Evolutionary conservation across 2,888 invertebrate genomes (phyloP), one percentile per base, ranked within the genome.

Genomic region (Oithona nana): DNA sequence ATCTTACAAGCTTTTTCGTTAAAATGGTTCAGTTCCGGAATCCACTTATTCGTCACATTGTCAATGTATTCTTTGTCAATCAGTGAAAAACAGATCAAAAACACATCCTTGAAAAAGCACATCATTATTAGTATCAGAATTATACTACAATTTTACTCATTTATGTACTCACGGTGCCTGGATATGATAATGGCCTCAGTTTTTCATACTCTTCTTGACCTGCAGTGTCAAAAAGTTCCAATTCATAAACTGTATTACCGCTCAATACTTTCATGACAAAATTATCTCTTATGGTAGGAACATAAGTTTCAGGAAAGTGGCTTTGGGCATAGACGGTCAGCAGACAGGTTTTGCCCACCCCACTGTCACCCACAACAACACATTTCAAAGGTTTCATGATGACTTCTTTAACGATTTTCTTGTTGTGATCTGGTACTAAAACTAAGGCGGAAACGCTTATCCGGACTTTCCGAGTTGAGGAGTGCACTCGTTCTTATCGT

Each of bases 31-130:
- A 98, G 94, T 81, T 98, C 98, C 68, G 97, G 97, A 77, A 93
- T 93, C 98, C 97, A 98, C 78, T 98, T 98, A 68, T 93, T 93
- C 71, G 90, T 90, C 66, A 98, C 94, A 81, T 97, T 98, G 79
- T 97, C 97, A 79, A 94, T 97, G 58, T 97, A 97, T 61, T 95
- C 94, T 66, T 97, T 97, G 75, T 94, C 93, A 69, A 97, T 94
- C 68, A 98, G 93, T 77, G 94, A 94, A 79, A 94, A 98, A 80
- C 97, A 98, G 77, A 98, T 92, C 71, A 98, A 83, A 78, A 98
- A 98, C 67, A 98, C 97, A 77, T 98, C n/a, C n/a, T n/a, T n/a
- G n/a, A n/a, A n/a, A n/a, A n/a, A n/a, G n/a, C n/a, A n/a, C n/a
- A n/a, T n/a, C n/a, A n/a, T n/a, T n/a, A n/a, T n/a, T n/a, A n/a